Conservation (phyloP, 1,140 invertebrate species). For the Zaprionus lachaisei region DNA sequence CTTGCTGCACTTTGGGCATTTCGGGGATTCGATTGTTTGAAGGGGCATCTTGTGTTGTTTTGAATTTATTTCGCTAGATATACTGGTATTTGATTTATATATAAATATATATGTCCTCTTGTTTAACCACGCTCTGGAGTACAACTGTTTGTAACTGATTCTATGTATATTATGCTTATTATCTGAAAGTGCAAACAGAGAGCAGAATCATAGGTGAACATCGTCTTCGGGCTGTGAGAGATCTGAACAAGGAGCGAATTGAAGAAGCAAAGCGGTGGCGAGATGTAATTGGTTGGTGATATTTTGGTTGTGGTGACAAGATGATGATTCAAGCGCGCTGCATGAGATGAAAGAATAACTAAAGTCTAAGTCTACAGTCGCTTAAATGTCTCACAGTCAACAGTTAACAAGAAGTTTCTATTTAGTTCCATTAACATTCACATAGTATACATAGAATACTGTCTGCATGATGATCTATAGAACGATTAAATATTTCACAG, state of each 20-base stretch:
- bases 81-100: constrained; percentile 7
- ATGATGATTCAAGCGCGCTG: constrained; percentile 39
- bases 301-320: constrained; percentile 10
- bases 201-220: constrained; percentile 48
- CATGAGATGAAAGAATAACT: constrained; percentile 34
- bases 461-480: no score
- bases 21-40: constrained; percentile 97
- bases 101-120: constrained; percentile 2
- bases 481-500: neutral
- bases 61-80: constrained; percentile 63
- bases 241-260: constrained; percentile 3
- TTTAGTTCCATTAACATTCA: no score
- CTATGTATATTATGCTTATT: constrained; percentile 69
- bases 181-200: constrained; percentile 72
- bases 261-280: constrained; percentile 41
- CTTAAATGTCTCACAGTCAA: neutral
- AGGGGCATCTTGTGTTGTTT: constrained; percentile 93
- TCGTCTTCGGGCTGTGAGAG: constrained; percentile 24
- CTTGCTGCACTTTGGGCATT: constrained; percentile 99
- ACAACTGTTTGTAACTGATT: constrained; percentile 58
- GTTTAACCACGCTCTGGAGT: constrained; percentile 49
- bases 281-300: constrained; percentile 28
- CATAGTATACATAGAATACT: no score
- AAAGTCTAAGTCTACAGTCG: constrained; percentile 17
- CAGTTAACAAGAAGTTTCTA: neutral